These are phyloP conservation scores for Ethmia dodecea DNA, from an alignment of 2,888 invertebrate genomes.

Conservation along the genomic window DNA sequence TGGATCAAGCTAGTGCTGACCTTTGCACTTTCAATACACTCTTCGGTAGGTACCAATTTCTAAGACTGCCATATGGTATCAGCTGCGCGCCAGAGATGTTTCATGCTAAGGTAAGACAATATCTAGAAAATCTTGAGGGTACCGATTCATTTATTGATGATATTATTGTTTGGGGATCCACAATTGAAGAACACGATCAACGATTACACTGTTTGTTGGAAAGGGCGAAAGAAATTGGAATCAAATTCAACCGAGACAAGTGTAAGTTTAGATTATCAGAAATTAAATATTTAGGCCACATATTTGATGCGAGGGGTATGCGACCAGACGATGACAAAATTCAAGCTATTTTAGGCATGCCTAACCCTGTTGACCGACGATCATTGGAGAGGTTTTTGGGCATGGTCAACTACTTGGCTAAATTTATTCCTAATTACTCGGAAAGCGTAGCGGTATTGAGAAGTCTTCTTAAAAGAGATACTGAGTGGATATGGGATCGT, in stretches of 20 bases:
- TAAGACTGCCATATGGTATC: constrained; percentile 5
- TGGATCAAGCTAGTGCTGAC: constrained; percentile 7
- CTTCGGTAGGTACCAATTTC: constrained; percentile 7
- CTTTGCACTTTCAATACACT: constrained; percentile 8
- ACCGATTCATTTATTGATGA: constrained; percentile 2
- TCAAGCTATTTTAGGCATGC: neutral
- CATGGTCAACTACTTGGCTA: constrained; percentile 3
- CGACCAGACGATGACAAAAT: neutral
- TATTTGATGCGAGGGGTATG: neutral
- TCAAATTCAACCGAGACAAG: constrained; percentile 1
- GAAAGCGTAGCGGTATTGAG: neutral
- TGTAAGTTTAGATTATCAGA: neutral
- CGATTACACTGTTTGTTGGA: neutral
- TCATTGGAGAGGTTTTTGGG: constrained; percentile 1
- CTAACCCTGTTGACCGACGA: neutral
- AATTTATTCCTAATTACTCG: constrained; percentile 1
- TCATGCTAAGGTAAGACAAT: neutral
- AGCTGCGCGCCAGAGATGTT: neutral
- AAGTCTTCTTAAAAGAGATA: neutral
- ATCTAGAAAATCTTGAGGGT: neutral
- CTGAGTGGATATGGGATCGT: constrained; percentile 2
- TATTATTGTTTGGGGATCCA: constrained; percentile 3
- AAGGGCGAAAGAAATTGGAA: constrained; percentile 1
- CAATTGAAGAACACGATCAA: neutral
- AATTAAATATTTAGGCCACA: constrained; percentile 1